Evolutionary conservation across 2,113 vertebrate genomes (phyloP).

Genomic region (Oriolus oriolus): DNA sequence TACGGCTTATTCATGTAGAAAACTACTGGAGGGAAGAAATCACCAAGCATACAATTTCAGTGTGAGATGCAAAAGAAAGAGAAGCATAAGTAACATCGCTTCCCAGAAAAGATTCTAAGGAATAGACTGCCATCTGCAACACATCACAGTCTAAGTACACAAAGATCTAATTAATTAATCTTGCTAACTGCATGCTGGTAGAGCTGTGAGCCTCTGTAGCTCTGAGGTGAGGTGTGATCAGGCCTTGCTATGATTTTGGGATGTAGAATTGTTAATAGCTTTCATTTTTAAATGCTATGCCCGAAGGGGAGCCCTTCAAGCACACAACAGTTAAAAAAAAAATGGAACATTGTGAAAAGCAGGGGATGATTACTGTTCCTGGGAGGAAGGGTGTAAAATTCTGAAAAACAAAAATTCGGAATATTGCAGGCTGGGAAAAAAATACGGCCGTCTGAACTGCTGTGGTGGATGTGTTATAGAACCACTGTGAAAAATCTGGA

Average conservation of each 20-base stretch:
- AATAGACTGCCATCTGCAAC: not conserved
- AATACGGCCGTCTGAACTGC: not conserved
- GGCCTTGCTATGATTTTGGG: not conserved
- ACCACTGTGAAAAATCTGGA: not conserved
- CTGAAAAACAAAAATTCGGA: not conserved
- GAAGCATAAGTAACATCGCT: not conserved
- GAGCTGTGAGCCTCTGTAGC: not conserved
- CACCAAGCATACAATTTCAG: slow-evolving; percentile 8
- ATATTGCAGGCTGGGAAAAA: not conserved
- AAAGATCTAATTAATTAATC: not conserved
- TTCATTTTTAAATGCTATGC: not conserved
- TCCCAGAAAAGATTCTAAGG: slow-evolving; percentile 27
- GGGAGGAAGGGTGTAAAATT: not conserved
- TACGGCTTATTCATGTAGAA: slow-evolving; percentile 51
- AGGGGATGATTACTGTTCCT: not conserved
- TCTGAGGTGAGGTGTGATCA: not conserved
- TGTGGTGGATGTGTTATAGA: not conserved
- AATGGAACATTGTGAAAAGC: not conserved
- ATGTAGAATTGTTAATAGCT: not conserved
- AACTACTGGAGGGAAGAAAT: slow-evolving; percentile 57
- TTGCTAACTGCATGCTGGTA: not conserved
- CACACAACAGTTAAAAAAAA: not conserved
- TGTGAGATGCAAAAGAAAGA: slow-evolving; percentile 34
- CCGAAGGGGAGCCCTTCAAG: not conserved
- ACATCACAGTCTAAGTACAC: not conserved